Evolutionary conservation across 2,888 invertebrate genomes (phyloP).

Genomic region (Camponotus fellah): DNA sequence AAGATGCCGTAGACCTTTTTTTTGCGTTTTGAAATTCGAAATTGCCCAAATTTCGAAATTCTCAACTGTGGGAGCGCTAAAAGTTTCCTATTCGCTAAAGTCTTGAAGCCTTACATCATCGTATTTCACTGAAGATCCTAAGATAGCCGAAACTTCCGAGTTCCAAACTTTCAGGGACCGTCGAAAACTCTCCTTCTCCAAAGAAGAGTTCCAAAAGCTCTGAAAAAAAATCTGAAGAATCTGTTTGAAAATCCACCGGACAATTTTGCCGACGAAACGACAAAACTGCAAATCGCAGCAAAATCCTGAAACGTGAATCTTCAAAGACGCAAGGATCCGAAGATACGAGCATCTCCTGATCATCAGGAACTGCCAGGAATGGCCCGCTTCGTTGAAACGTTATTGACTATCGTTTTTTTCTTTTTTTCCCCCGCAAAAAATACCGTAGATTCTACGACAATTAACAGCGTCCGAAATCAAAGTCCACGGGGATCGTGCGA

Average conservation of each 20-base stretch:
- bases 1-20: neutral
- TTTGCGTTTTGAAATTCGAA: neutral
- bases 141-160: neutral
- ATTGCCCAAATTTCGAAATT: neutral
- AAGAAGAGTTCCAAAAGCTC: neutral
- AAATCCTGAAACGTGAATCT: constrained; percentile 25
- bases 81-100: neutral
- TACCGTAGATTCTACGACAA: constrained; percentile 29
- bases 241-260: neutral
- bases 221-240: neutral
- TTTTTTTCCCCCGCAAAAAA: constrained; percentile 29
- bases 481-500: constrained; percentile 9
- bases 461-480: constrained; percentile 31
- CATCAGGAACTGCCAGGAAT: constrained; percentile 54
- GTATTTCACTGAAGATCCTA: neutral
- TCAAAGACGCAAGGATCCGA: constrained; percentile 40
- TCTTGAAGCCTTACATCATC: neutral
- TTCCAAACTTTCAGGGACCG: neutral
- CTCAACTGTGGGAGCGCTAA: neutral
- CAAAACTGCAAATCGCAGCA: constrained; percentile 33
- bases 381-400: constrained; percentile 55
- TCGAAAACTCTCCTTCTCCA: neutral
- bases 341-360: constrained; percentile 26
- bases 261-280: constrained; percentile 36
- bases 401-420: constrained; percentile 55